Evolutionary conservation across 2,797 vertebrate genomes (phyloP), one percentile per base, ranked within the genome.

Genomic region (Semotilus atromaculatus): DNA sequence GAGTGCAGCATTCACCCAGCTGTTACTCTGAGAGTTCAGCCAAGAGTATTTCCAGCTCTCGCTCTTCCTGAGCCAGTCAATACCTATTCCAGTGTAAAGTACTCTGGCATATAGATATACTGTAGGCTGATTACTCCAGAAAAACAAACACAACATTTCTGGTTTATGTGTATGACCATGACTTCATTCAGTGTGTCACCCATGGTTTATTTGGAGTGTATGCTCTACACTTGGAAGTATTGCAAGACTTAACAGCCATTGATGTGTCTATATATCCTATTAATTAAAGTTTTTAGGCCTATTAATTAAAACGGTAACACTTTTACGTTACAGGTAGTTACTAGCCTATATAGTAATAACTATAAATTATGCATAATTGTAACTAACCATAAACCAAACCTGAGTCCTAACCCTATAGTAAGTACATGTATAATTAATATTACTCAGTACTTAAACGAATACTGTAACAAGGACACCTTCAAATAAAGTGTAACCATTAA

Each of bases 31-130:
- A 76, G 48, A 70, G 77, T 75, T 77, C 81, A 81, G 81, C 80
- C 86, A 86, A 87, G 51, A 73, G 53, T 70, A 88, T 83, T 74
- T 80, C 40, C 55, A 73, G 8, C 71, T n/a, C 43, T 64, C 40
- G 36, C 45, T 55, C 62, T 77, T 34, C 23, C 66, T 66, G 48
- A 81, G 29, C 18, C 31, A 75, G 51, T 62, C 60, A 82, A 83
- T 81, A 80, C 48, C 66, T 53, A 74, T 84, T 34, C 53, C 14
- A 77, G 29, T 80, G 67, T 62, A 55, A 40, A 58, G 38, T 53
- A 48, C n/a, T 38, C 40, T 76, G 74, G 55, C 58, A 51, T 31
- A 29, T n/a, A 38, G n/a, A 62, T 67, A 36, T 64, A 53, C 45
- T 45, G 21, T 23, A 67, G 29, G 48, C 66, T 16, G 48, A 73